Base-by-base conservation (phyloP, 2,888 invertebrate genomes). In the Spisula subtruncata region DNA sequence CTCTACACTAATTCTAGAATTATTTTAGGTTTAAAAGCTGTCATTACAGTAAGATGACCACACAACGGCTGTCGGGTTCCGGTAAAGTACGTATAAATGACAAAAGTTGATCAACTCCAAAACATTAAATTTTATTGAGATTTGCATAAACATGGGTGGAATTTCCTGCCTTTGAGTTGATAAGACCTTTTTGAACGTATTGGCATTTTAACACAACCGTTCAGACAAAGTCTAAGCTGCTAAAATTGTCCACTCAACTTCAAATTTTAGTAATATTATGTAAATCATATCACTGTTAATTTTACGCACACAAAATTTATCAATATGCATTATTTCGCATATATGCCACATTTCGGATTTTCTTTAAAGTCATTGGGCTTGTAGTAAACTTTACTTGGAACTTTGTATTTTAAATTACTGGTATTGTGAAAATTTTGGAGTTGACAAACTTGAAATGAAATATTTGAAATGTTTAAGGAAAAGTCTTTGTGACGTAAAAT, bases 1-100 rank as follows among this genome's bases (percentile, higher is more conserved):
- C 86, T 88, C 91, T 92, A 92, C 94, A 95, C 94, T 95, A 94
- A 95, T 95, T 93, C 94, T 93, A 95, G 95, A 95, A 94, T 94
- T 93, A 94, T 96, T 95, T 92, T 96, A 96, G 95, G 95, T 86
- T 80, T 75, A 71, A 81, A 89, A 86, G 91, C 88, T 92, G 92
- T 92, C 89, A 89, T 91, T 91, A 71, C 91, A 92, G 91, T 87
- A 85, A 87, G 66, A 51, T 88, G 46, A 75, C 35, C 18, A 12
- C 60, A 35, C 46, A 75, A 82, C 46, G 51, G 75, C 81, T 12
- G 88, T n/a, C 60, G 35, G 41, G 82, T 71, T 35, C 18, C 84
- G 89, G 92, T 91, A 92, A 91, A 90, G 93, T 93, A 93, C 93
- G 93, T 92, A 92, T 93, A 89, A 79, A 84, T 81, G 85, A n/a